Evolutionary conservation across 1,140 invertebrate genomes (phyloP), one percentile per base, ranked within the genome.

Genomic region (Parasteatoda tepidariorum): DNA sequence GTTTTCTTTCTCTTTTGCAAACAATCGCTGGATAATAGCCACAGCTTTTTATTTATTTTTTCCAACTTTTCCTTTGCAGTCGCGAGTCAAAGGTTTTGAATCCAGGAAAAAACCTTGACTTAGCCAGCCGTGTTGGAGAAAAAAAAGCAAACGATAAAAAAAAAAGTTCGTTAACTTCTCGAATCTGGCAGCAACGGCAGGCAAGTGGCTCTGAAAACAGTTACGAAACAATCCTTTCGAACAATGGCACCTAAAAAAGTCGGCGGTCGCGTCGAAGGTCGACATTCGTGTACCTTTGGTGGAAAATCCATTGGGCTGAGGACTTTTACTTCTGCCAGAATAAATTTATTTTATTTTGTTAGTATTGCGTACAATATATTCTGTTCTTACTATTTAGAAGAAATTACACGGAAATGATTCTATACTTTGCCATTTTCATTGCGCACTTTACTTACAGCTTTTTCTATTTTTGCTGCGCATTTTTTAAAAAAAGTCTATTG

Each of bases 31-130:
- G 38, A 48, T 48, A 48, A 48, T 48, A 18, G 38, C 38, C 38
- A 48, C 38, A 18, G 38, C 9, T 13, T 48, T 48, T 48, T 48
- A 18, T 4, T 48, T 48, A 41, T 48, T 48, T 48, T 48, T 48
- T 48, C 38, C n/a, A n/a, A n/a, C n/a, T n/a, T 48, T 18, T 38
- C 33, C 33, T 11, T 22, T 67, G 41, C 64, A 22, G 64, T n/a
- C 26, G 34, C 55, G n/a, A 64, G 28, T 33, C 30, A 28, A 18
- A n/a, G 30, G 31, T 33, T 31, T 5, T 9, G 38, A 71, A 57
- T 68, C 68, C 68, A 71, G 68, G 68, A 71, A 71, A 71, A 71
- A 71, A 71, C 68, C 68, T 71, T 71, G 68, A 71, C 68, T 71
- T 34, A 34, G 28, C 68, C n/a, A 59, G 57, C 33, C 34, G 18